A percentile compares a stretch with the other conserved stretches of the same genome.
Evolutionary conservation across 2,888 invertebrate species (phyloP).

Genomic region (Disparrhopalites patrizii): DNA sequence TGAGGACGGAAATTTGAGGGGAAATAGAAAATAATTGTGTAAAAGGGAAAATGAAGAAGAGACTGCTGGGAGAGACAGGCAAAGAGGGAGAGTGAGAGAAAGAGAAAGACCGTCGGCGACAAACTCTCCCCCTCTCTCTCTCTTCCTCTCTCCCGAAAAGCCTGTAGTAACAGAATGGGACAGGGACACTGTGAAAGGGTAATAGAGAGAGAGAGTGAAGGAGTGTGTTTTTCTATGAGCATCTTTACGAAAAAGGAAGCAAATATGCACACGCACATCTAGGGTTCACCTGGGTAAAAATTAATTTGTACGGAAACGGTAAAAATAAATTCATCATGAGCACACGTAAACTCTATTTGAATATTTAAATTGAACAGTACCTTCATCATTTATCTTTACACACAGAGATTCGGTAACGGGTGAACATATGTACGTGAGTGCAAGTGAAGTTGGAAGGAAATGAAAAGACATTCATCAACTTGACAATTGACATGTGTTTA

Average conservation of each 20-base stretch:
- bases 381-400: neutral
- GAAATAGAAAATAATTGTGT: too few species aligned
- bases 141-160: neutral
- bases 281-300: neutral
- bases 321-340: neutral
- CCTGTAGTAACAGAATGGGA: too few species aligned
- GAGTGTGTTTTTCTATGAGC: too few species aligned
- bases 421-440: neutral
- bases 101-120: neutral
- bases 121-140: neutral
- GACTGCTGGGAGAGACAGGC: neutral
- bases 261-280: neutral
- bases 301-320: neutral
- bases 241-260: slow-evolving; percentile 5
- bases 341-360: neutral
- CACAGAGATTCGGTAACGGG: neutral
- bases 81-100: neutral
- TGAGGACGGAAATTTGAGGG: too few species aligned
- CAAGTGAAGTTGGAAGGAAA: neutral
- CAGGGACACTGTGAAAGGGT: too few species aligned
- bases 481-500: slow-evolving; percentile 9
- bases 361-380: too few species aligned
- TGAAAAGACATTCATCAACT: slow-evolving; percentile 2
- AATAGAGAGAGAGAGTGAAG: too few species aligned
- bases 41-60: neutral